These are phyloP conservation scores for Gambusia holbrooki DNA, from an alignment of 2,113 vertebrate species.

Conservation along the genomic window DNA sequence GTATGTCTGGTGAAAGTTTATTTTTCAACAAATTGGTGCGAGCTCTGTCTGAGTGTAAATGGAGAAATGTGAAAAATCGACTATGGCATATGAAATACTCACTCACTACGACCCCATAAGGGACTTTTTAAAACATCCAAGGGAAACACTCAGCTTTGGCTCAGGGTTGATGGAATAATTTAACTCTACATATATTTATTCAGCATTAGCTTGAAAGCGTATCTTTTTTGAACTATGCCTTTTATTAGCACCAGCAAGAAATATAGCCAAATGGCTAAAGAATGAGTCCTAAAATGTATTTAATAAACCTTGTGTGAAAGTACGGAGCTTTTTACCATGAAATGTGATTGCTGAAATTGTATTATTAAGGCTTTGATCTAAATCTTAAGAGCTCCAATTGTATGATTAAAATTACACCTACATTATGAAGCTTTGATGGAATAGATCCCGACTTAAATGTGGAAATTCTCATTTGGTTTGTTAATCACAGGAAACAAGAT, in stretches of 20 bases:
- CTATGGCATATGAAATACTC: background rate
- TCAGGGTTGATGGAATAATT: constrained; percentile 22
- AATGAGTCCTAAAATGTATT: background rate
- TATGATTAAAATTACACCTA: background rate
- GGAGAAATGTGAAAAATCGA: constrained; percentile 31
- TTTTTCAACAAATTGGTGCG: background rate
- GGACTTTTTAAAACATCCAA: constrained; percentile 22
- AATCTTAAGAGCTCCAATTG: constrained; percentile 8
- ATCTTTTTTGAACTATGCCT: background rate
- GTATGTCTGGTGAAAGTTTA: constrained; percentile 18
- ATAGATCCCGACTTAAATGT: background rate
- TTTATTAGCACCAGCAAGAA: constrained; percentile 12
- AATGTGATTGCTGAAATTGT: constrained; percentile 1
- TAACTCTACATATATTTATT: constrained; percentile 16
- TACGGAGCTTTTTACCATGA: constrained; percentile 5
- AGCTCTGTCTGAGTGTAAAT: constrained; percentile 1
- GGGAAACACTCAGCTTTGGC: constrained; percentile 1
- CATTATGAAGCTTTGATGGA: background rate
- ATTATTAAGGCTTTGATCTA: constrained; percentile 16
- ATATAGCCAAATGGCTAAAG: background rate
- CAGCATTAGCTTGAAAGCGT: constrained; percentile 1
- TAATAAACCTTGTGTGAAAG: background rate
- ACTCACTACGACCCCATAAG: constrained; percentile 18
- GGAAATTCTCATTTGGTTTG: background rate
- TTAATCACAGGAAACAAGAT: background rate